Percentiles rank a stretch among this genome's conserved stretches.
These are phyloP conservation scores for Lineus longissimus DNA, from an alignment of 1,140 invertebrate species.

Conservation along the genomic window DNA sequence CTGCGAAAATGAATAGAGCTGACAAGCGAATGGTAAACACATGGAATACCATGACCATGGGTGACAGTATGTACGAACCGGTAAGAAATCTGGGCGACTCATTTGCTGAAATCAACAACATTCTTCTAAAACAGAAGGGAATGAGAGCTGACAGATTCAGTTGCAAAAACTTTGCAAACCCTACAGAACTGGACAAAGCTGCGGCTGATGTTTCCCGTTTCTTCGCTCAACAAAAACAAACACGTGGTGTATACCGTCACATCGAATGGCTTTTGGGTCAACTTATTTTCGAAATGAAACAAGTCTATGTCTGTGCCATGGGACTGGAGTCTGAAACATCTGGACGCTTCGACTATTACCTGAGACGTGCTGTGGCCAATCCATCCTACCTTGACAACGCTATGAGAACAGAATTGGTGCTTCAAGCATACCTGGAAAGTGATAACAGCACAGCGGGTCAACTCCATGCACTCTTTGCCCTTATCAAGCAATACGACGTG, in stretches of 20 bases:
- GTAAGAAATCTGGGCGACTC: neutral
- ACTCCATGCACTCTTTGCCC: conserved; percentile 2
- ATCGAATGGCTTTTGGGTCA: neutral
- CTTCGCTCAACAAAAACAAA: conserved; percentile 2
- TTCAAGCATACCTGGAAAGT: conserved; percentile 1
- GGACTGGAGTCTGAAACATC: neutral
- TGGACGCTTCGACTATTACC: neutral
- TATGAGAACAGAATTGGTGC: neutral
- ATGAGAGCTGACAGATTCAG: conserved; percentile 2
- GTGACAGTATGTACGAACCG: conserved; percentile 3
- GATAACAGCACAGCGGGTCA: neutral
- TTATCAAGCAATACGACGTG: neutral
- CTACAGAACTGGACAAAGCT: conserved; percentile 1
- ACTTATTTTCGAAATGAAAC: conserved; percentile 1
- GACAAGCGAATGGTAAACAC: conserved; percentile 3
- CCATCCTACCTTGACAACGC: neutral
- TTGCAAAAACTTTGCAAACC: conserved; percentile 7
- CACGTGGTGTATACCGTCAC: neutral
- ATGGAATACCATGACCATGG: conserved; percentile 4
- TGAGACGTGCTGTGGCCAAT: neutral
- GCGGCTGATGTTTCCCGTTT: neutral
- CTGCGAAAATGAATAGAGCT: neutral
- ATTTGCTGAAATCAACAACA: conserved; percentile 4
- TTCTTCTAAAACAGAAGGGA: neutral
- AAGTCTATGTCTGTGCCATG: neutral